Percentiles rank a stretch among this genome's conserved stretches.
These are phyloP conservation scores for Bursaphelenchus mucronatus DNA, from an alignment of 1,140 invertebrate species.

Conservation along the genomic window DNA sequence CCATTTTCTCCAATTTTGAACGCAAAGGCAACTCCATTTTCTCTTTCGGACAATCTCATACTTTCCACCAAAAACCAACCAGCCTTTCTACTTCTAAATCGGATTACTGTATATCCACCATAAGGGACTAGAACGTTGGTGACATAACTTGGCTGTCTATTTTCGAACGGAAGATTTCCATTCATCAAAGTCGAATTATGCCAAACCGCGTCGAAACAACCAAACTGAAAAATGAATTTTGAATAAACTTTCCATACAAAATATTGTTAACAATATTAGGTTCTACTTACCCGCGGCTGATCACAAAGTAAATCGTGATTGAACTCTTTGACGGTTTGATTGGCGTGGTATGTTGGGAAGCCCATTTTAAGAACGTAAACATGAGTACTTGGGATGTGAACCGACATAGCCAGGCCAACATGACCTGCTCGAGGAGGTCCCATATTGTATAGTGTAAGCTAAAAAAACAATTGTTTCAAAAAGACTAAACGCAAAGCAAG, in stretches of 20 bases:
- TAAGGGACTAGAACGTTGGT: constrained; percentile 9
- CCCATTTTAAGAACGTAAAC: constrained; percentile 12
- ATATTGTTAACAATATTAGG: too few species aligned
- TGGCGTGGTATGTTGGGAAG: not conserved
- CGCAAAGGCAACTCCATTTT: constrained; percentile 17
- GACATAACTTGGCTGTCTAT: not conserved
- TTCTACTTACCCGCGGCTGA: not conserved
- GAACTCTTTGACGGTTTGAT: not conserved
- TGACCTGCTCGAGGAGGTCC: not conserved
- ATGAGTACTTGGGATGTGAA: constrained; percentile 13
- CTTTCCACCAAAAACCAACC: constrained; percentile 16
- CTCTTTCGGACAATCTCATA: constrained; percentile 9
- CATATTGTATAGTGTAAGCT: constrained; percentile 11
- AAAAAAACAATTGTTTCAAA: not conserved
- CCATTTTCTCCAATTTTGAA: constrained; percentile 7
- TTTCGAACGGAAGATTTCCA: constrained; percentile 2
- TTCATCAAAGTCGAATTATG: not conserved
- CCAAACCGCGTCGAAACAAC: constrained; percentile 8
- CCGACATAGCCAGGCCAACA: not conserved
- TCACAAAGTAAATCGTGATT: constrained; percentile 10
- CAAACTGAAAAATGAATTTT: not conserved
- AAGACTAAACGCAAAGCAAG: not conserved
- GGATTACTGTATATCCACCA: constrained; percentile 10
- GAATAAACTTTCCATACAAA: not conserved
- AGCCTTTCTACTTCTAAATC: constrained; percentile 3